These are phyloP conservation scores for Ornithoptera priamus DNA, from an alignment of 2,888 invertebrate genomes.

Conservation along the genomic window DNA sequence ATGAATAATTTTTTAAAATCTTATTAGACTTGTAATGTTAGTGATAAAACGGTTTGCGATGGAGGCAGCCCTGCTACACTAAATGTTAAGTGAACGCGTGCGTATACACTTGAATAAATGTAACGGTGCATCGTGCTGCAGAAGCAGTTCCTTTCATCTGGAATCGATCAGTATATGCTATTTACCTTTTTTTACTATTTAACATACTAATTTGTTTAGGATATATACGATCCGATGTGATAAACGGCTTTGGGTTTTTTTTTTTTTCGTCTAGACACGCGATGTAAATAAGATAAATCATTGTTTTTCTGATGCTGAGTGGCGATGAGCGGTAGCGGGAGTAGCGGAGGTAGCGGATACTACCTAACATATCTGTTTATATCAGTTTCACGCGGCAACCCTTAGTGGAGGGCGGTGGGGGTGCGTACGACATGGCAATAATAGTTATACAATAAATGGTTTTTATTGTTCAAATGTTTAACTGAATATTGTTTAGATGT, in stretches of 20 bases:
- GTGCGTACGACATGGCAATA: slow-evolving; percentile 70
- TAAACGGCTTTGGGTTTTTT: slow-evolving; percentile 63
- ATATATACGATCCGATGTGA: slow-evolving; percentile 66
- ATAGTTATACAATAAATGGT: slow-evolving; percentile 67
- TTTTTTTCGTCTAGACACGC: slow-evolving; percentile 60
- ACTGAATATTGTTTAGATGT: slow-evolving; percentile 53
- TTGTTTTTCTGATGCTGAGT: slow-evolving; percentile 57
- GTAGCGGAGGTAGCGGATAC: slow-evolving; percentile 44
- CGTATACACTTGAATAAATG: slow-evolving; percentile 66
- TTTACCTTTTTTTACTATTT: slow-evolving; percentile 44
- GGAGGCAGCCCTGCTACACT: slow-evolving; percentile 37
- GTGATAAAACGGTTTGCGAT: neutral
- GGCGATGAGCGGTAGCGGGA: slow-evolving; percentile 54
- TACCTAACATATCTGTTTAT: slow-evolving; percentile 40
- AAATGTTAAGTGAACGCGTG: slow-evolving; percentile 68
- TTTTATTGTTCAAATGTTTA: slow-evolving; percentile 69
- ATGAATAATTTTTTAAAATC: neutral
- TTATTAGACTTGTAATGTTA: neutral
- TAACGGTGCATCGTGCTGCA: slow-evolving; percentile 70
- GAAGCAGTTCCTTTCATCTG: slow-evolving; percentile 53
- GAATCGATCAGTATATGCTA: slow-evolving; percentile 59
- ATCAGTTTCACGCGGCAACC: slow-evolving; percentile 34
- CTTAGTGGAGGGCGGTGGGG: slow-evolving; percentile 38
- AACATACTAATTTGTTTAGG: slow-evolving; percentile 62
- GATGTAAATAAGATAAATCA: slow-evolving; percentile 74